Evolutionary conservation across 1,140 invertebrate genomes (phyloP).

Genomic region (Melipona quadrifasciata): DNA sequence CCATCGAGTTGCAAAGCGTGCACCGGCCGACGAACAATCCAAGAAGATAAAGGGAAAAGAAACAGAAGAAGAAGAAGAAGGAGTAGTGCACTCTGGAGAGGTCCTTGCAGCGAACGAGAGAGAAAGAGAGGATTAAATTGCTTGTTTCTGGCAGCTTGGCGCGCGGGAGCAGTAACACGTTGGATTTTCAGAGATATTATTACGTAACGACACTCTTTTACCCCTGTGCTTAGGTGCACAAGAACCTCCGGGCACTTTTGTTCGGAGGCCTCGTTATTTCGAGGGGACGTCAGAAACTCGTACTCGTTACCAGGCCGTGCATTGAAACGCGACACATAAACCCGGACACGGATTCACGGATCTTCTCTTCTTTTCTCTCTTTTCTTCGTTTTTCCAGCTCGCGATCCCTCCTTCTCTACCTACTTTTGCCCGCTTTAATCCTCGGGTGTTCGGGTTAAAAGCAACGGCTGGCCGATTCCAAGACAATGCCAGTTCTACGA

Average conservation of each 20-base stretch:
- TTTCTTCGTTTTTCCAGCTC: not conserved
- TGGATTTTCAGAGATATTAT: constrained; percentile 57
- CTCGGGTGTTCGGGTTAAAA: not conserved
- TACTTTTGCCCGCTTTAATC: not conserved
- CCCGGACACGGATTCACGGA: not conserved
- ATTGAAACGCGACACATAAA: constrained; percentile 35
- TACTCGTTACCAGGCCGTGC: constrained; percentile 33
- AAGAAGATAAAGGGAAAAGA: not conserved
- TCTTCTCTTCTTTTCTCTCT: not conserved
- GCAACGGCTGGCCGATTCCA: not conserved
- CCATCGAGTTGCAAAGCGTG: not conserved
- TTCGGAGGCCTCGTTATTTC: constrained; percentile 53
- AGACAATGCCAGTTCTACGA: not conserved
- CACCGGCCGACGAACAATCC: not conserved
- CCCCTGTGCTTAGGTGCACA: not conserved
- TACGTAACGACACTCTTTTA: constrained; percentile 54
- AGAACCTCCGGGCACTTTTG: constrained; percentile 46
- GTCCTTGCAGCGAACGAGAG: constrained; percentile 22
- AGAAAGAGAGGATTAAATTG: constrained; percentile 48
- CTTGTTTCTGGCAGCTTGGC: constrained; percentile 41
- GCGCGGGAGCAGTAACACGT: constrained; percentile 36
- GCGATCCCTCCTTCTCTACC: not conserved
- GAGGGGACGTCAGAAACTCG: constrained; percentile 24
- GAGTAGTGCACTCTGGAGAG: constrained; percentile 48
- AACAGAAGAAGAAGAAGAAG: constrained; percentile 1